Conservation (phyloP, 2,888 invertebrate species). For the Eilema griseolum region DNA sequence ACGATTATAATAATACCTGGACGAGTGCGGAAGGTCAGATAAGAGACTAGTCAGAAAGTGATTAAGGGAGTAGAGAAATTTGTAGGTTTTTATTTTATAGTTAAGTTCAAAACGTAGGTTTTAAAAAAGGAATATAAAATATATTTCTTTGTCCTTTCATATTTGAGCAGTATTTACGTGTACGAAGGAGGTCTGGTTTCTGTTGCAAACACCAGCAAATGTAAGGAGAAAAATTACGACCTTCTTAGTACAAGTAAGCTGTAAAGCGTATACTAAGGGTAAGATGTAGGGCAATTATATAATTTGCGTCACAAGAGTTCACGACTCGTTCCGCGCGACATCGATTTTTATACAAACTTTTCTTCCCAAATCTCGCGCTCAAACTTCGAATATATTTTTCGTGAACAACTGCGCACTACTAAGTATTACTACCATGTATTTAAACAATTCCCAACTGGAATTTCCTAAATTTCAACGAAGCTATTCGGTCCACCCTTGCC, state of each 20-base stretch:
- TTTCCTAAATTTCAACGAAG: slow-evolving; percentile 48
- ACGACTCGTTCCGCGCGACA: neutral
- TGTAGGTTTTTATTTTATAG: neutral
- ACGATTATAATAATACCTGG: slow-evolving; percentile 19
- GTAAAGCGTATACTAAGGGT: neutral
- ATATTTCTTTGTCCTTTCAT: neutral
- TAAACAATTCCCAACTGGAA: slow-evolving; percentile 53
- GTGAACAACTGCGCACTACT: slow-evolving; percentile 25
- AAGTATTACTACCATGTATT: slow-evolving; percentile 48
- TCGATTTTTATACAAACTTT: neutral
- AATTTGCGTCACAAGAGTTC: neutral
- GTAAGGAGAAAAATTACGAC: neutral
- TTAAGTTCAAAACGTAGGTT: neutral
- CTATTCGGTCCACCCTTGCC: slow-evolving; percentile 50
- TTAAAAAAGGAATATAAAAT: no score
- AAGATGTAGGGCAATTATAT: neutral
- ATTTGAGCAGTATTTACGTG: neutral
- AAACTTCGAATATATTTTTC: slow-evolving; percentile 22
- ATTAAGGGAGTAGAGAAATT: slow-evolving; percentile 3
- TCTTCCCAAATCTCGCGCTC: neutral
- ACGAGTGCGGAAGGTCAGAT: slow-evolving; percentile 3
- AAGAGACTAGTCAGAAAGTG: neutral
- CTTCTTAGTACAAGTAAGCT: neutral
- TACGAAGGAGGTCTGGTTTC: neutral
- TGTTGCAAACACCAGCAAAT: neutral